phyloP scores from a whole-genome alignment of 2,797 vertebrate genomes.

The Phoxinus dragarum region DNA sequence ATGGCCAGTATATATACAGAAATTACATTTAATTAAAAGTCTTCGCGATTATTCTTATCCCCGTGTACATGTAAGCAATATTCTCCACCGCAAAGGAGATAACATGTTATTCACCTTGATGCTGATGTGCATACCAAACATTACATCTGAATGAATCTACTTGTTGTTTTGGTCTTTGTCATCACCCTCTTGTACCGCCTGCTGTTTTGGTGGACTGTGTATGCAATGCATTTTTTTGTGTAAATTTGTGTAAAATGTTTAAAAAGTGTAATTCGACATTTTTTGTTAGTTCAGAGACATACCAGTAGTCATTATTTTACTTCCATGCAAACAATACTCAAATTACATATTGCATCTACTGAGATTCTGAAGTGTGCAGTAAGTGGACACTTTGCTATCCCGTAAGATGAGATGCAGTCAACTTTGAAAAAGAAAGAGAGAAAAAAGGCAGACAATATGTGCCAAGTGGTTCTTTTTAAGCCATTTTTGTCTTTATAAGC shows the following conservation, averaged over 20 bases:
- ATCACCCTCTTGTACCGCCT: background rate
- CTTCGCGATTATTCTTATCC: no score
- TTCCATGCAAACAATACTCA: background rate
- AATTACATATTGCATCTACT: background rate
- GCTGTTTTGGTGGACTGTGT: background rate
- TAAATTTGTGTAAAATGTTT: no score
- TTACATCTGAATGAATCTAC: background rate
- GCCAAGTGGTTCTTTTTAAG: background rate
- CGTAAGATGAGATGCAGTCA: background rate
- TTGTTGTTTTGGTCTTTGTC: background rate
- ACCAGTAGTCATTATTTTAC: background rate
- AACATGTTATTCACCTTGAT: background rate
- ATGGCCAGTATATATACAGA: background rate
- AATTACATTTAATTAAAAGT: no score
- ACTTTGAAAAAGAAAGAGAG: background rate
- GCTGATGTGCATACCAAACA: background rate
- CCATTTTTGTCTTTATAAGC: background rate
- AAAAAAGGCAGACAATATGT: background rate
- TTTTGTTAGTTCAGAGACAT: background rate
- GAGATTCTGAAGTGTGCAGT: background rate
- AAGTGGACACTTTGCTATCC: background rate
- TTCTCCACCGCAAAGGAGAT: no score
- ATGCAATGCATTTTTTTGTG: background rate
- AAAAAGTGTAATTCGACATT: background rate
- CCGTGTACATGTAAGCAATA: no score